Conservation (phyloP, 2,797 vertebrate species). For the Spheniscus humboldti region DNA sequence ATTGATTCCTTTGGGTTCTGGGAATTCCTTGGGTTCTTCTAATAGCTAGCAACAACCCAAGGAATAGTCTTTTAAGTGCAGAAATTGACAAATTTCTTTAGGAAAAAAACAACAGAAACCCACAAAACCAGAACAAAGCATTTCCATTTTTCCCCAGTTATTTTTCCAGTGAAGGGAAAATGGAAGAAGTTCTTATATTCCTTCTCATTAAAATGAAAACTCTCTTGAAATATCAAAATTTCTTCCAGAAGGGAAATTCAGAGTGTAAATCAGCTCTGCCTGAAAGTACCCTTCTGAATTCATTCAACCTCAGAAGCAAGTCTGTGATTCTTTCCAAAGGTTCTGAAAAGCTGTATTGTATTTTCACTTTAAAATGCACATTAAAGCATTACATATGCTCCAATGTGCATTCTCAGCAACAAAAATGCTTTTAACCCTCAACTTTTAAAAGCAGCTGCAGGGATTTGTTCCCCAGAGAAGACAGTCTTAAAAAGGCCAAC, state of each 20-base stretch:
- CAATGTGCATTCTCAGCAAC: conserved; percentile 50
- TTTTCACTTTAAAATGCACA: conserved; percentile 56
- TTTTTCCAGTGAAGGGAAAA: neutral
- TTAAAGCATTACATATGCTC: conserved; percentile 42
- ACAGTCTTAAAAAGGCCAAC: conserved; percentile 34
- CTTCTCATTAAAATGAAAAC: neutral
- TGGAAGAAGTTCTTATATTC: neutral
- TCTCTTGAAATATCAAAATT: neutral
- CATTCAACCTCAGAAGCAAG: neutral
- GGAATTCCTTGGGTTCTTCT: neutral
- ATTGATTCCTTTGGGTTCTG: neutral
- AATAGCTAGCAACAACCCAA: neutral
- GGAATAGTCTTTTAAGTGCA: neutral
- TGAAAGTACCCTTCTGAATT: neutral
- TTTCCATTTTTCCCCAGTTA: neutral
- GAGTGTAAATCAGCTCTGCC: neutral
- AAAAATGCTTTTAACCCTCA: conserved; percentile 62
- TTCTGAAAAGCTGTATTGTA: conserved; percentile 31
- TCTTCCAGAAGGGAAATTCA: neutral
- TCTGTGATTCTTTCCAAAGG: neutral
- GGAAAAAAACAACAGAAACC: fast-evolving
- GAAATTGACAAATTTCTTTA: neutral
- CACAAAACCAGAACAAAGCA: neutral
- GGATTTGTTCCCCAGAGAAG: conserved; percentile 48
- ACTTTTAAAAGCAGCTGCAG: conserved; percentile 59